Evolutionary conservation across 2,888 invertebrate species (phyloP).

Genomic region (Sialis lutaria): DNA sequence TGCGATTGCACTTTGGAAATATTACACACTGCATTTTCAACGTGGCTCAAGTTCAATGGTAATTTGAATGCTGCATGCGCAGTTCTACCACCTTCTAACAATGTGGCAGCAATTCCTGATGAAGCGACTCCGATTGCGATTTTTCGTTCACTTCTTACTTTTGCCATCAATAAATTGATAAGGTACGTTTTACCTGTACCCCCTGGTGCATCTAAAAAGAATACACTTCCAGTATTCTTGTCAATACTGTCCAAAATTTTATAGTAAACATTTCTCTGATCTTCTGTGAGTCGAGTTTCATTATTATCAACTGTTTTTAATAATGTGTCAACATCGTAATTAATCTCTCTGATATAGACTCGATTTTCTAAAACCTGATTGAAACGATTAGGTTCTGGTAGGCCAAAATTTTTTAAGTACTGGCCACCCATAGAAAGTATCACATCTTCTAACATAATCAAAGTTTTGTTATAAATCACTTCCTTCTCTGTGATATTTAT

Average conservation of each 20-base stretch:
- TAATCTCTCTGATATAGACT: slow-evolving; percentile 7
- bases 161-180: slow-evolving; percentile 13
- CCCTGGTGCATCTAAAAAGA: slow-evolving; percentile 18
- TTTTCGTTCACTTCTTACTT: slow-evolving; percentile 11
- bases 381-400: slow-evolving; percentile 8
- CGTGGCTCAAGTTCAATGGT: slow-evolving; percentile 6
- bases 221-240: slow-evolving; percentile 5
- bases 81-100: slow-evolving; percentile 13
- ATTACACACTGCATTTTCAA: slow-evolving; percentile 8
- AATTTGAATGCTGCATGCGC: slow-evolving; percentile 14
- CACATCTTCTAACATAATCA: slow-evolving; percentile 8
- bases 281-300: slow-evolving; percentile 9
- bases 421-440: slow-evolving; percentile 9
- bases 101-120: slow-evolving; percentile 18
- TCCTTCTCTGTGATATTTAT: background rate
- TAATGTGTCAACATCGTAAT: slow-evolving; percentile 9
- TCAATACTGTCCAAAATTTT: slow-evolving; percentile 3
- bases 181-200: slow-evolving; percentile 15
- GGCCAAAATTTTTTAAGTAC: slow-evolving; percentile 9
- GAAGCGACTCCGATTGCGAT: slow-evolving; percentile 14
- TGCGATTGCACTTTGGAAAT: slow-evolving; percentile 8
- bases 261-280: slow-evolving; percentile 8
- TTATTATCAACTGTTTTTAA: slow-evolving; percentile 7
- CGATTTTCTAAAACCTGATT: no score
- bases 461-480: slow-evolving; percentile 9